Base-by-base conservation (phyloP, 2,888 invertebrate genomes). In the Epiperipatus broadwayi region DNA sequence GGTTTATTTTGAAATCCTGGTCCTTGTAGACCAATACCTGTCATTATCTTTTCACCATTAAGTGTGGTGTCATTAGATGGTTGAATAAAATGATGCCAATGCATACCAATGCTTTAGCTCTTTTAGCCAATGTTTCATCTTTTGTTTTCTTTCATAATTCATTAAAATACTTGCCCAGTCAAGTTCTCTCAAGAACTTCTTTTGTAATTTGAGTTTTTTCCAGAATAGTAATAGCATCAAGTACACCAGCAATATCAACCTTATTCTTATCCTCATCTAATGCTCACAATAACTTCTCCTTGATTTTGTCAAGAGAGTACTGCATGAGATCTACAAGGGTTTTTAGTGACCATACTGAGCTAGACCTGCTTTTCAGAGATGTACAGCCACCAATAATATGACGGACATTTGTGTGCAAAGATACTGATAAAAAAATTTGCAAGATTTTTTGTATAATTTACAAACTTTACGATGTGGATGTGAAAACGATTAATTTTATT, bases 131-230 rank as follows among this genome's bases (percentile, higher is more conserved):
- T 43, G 70, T 69, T 48, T 81, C 79, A 59, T 85, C 78, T 42
- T 68, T 69, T 29, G 84, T 83, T 61, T 80, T 80, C 43, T 81
- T 70, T 40, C 91, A 72, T 37, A 91, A 66, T 60, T 85, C 84
- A 60, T 91, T 91, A 60, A 91, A 78, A 58, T 80, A 76, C 61
- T 78, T 81, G 28, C 87, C 91, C 58, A 93, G 67, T 71, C 89
- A 69, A 70, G 91, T 91, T 73, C 78, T 74, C 84, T 79, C 81
- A 66, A 84, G 66, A 66, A 77, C 68, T 67, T 83, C 83, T 70
- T 78, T 78, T 65, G 83, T 81, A 67, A 84, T 77, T 65, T 77
- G 71, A 65, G 76, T 74, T 67, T 73, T 77, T 69, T 91, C 89
- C 75, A 91, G 70, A 62, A 76, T 69, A 65, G 79, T 73, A 69